Evolutionary conservation across 2,888 invertebrate species (phyloP).

Genomic region (Byasa hedistus): DNA sequence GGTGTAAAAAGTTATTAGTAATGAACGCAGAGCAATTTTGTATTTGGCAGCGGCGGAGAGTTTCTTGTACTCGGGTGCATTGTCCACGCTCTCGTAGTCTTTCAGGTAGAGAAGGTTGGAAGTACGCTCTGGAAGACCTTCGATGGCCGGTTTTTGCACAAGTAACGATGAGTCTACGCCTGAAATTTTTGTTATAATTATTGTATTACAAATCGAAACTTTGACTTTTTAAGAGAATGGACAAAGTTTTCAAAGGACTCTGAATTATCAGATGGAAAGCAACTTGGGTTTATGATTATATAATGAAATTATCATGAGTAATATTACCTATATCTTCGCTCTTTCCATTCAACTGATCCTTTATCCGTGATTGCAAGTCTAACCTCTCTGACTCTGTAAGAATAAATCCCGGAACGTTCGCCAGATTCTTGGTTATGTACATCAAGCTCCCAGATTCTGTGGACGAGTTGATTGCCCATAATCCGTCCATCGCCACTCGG

Average conservation of each 20-base stretch:
- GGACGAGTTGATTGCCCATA: constrained; percentile 84
- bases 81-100: constrained; percentile 48
- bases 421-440: constrained; percentile 71
- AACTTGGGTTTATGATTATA: neutral
- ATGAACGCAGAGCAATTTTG: constrained; percentile 19
- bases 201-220: neutral
- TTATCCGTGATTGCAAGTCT: constrained; percentile 26
- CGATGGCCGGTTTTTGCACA: constrained; percentile 34
- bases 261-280: neutral
- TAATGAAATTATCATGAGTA: neutral
- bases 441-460: constrained; percentile 71
- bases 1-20: constrained; percentile 42
- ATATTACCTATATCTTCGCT: constrained; percentile 33
- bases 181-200: neutral
- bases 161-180: constrained; percentile 29
- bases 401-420: constrained; percentile 65
- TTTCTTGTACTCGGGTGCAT: constrained; percentile 52
- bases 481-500: constrained; percentile 79
- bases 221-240: neutral
- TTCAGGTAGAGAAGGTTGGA: constrained; percentile 37
- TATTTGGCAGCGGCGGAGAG: constrained; percentile 33
- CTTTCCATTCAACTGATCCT: constrained; percentile 31
- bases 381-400: constrained; percentile 40
- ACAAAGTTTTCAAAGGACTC: neutral
- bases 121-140: constrained; percentile 31